Percentiles rank a stretch among this genome's conserved stretches.
These are phyloP conservation scores for Pemphredon lugubris DNA, from an alignment of 2,888 invertebrate species.

Conservation along the genomic window DNA sequence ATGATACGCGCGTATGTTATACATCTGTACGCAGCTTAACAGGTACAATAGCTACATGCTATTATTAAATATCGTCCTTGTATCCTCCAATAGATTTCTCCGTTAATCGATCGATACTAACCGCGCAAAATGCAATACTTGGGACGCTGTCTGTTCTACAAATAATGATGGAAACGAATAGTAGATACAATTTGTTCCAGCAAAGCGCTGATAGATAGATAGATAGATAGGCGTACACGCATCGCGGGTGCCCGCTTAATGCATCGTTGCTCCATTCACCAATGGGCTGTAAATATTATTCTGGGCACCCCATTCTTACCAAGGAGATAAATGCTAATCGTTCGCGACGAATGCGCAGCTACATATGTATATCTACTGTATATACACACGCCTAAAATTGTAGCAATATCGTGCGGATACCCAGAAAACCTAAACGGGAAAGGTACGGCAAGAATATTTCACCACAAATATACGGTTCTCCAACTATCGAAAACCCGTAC, in stretches of 20 bases:
- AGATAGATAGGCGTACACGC: slow-evolving; percentile 22
- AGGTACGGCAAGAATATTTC: slow-evolving; percentile 23
- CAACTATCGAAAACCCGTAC: slow-evolving; percentile 46
- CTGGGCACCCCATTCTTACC: neutral
- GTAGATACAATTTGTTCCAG: slow-evolving; percentile 50
- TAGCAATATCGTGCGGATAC: slow-evolving; percentile 6
- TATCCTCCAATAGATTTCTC: slow-evolving; percentile 15
- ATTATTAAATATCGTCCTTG: slow-evolving; percentile 25
- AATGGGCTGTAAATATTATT: neutral
- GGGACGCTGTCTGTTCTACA: slow-evolving; percentile 39
- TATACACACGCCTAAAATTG: neutral
- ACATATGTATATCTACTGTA: neutral
- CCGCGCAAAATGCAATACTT: slow-evolving; percentile 49
- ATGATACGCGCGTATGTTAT: too few relatives aligned
- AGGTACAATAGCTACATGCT: too few relatives aligned
- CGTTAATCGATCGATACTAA: slow-evolving; percentile 35
- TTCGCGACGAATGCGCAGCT: neutral
- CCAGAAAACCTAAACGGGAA: neutral
- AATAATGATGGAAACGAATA: slow-evolving; percentile 55
- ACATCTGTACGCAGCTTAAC: too few relatives aligned
- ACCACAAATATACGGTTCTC: slow-evolving; percentile 29
- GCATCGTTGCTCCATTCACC: neutral
- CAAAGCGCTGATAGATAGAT: too few relatives aligned
- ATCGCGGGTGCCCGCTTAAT: neutral
- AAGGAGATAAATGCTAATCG: neutral